Base-by-base conservation (phyloP, 2,888 invertebrate genomes). In the Neoascia interrupta region DNA sequence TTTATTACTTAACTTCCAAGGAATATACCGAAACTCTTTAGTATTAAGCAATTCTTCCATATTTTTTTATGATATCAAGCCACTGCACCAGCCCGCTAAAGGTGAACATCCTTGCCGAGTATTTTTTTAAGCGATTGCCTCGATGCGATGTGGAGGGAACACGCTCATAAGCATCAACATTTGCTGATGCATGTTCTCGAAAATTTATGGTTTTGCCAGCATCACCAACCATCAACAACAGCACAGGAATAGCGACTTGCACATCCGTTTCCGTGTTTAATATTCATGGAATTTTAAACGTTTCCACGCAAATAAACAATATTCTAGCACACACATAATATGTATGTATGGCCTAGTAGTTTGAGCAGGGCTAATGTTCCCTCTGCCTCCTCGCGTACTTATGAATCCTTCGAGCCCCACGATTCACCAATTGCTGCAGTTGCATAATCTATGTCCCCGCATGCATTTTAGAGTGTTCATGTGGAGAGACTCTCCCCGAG, bases 221-320 rank as follows among this genome's bases (percentile, higher is more conserved):
- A 74, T 28, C 49, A 49, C 6, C n/a, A 4, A 36, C n/a, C 68
- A 68, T 56, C 68, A 74, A 16, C 41, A 49, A 6, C 26, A 3
- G 21, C n/a, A 28, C 26, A 8, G n/a, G 6, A 2, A 15, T 8
- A 15, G 28, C 53, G 34, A 34, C 53, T 18, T 41, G 21, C 63
- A 64, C 45, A 75, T 58, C 64, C 34, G 45, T 31, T 41, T 56
- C 28, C 28, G 47, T 15, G 61, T 63, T 70, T 79, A 72, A 79
- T 79, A 79, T 79, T 79, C 66, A 79, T 79, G 64, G 76, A 79
- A 79, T 79, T 72, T 79, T 72, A 66, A 79, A 79, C 45, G 72
- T 72, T 64, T 18, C 60, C 39, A 64, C 31, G 76, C 72, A 79
- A 79, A 79, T 72, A 79, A 72, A 72, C 60, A 66, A 66, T 72